Percentiles rank a stretch among this genome's conserved stretches.
Evolutionary conservation across 2,888 invertebrate genomes (phyloP).

Genomic region (Syrista parreyssii): DNA sequence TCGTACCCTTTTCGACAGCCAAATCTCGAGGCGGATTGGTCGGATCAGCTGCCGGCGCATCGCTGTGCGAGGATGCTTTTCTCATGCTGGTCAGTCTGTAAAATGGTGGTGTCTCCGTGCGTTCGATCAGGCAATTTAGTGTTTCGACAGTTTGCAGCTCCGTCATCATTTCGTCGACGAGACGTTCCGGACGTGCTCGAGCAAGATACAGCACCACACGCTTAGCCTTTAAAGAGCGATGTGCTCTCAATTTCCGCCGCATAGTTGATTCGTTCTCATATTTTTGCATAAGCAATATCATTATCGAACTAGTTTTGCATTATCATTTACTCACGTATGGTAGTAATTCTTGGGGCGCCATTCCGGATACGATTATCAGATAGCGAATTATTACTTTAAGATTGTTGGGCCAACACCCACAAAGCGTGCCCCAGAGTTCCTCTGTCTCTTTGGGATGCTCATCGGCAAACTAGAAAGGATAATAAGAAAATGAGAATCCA

Average conservation of each 20-base stretch:
- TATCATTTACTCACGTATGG: slow-evolving; percentile 81
- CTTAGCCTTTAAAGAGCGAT: slow-evolving; percentile 79
- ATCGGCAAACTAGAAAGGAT: slow-evolving; percentile 94
- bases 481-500: slow-evolving; percentile 29
- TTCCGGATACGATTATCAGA: slow-evolving; percentile 94
- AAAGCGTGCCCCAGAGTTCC: slow-evolving; percentile 95
- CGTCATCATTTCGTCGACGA: slow-evolving; percentile 96
- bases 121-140: slow-evolving; percentile 93
- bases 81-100: slow-evolving; percentile 93
- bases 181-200: slow-evolving; percentile 88
- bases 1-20: slow-evolving; percentile 91
- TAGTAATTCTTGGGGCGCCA: slow-evolving; percentile 95
- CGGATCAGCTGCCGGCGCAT: slow-evolving; percentile 67
- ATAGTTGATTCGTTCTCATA: background rate
- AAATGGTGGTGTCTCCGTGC: slow-evolving; percentile 98
- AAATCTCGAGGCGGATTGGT: slow-evolving; percentile 70
- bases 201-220: slow-evolving; percentile 94
- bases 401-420: slow-evolving; percentile 97
- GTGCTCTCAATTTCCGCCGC: background rate
- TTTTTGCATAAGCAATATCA: background rate
- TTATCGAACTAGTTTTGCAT: background rate
- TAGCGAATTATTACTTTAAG: slow-evolving; percentile 96
- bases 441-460: slow-evolving; percentile 96
- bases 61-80: slow-evolving; percentile 87
- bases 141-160: slow-evolving; percentile 98